These are phyloP conservation scores for Pachymerium ferrugineum DNA, from an alignment of 2,888 invertebrate genomes.

Conservation along the genomic window DNA sequence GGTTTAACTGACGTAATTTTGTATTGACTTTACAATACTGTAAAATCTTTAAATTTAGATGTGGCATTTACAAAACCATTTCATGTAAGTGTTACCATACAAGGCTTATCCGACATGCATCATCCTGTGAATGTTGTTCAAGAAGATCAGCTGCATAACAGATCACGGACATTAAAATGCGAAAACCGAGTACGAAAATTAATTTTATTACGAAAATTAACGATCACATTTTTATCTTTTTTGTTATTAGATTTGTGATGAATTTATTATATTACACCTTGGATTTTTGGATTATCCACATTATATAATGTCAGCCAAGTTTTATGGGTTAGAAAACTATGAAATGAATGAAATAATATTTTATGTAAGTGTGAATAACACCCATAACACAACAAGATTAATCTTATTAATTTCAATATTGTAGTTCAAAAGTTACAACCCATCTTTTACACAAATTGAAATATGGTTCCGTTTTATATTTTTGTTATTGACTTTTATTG, in stretches of 20 bases:
- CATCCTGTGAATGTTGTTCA: conserved; percentile 62
- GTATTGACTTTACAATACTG: background rate
- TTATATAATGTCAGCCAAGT: conserved; percentile 76
- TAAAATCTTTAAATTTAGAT: conserved; percentile 54
- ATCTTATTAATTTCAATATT: conserved; percentile 45
- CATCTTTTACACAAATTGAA: conserved; percentile 92
- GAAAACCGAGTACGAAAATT: background rate
- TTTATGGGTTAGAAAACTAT: conserved; percentile 79
- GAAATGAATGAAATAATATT: conserved; percentile 67
- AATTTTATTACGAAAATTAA: background rate
- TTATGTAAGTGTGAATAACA: conserved; percentile 38
- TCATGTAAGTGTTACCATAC: conserved; percentile 74
- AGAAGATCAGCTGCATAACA: conserved; percentile 62
- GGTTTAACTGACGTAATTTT: background rate
- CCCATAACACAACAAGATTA: no score
- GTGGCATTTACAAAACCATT: conserved; percentile 87
- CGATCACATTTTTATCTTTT: conserved; percentile 16
- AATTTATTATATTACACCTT: conserved; percentile 80
- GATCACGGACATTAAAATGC: conserved; percentile 67
- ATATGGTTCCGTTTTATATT: conserved; percentile 96
- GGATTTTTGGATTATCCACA: conserved; percentile 82
- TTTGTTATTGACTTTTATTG: conserved; percentile 74
- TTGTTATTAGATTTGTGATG: conserved; percentile 65
- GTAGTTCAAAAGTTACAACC: conserved; percentile 93
- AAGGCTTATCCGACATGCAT: conserved; percentile 71